Percentiles rank a stretch among this genome's conserved stretches.
Conservation (phyloP, 2,113 vertebrate species). For the Eudyptes chrysolophus region DNA sequence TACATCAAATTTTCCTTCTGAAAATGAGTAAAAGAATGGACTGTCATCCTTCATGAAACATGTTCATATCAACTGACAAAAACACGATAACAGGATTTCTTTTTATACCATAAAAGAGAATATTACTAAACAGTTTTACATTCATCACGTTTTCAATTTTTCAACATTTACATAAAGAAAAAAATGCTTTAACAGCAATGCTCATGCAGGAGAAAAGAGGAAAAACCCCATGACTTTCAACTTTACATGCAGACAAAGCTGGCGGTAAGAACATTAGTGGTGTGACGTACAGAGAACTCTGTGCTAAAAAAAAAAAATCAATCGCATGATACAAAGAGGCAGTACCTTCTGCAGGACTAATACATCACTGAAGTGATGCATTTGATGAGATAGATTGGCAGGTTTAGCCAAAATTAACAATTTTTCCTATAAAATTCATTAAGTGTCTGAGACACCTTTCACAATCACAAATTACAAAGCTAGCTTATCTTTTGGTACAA, state of each 20-base stretch:
- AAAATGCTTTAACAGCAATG: not conserved
- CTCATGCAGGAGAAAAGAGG: slow-evolving; percentile 47
- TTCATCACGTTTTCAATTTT: not conserved
- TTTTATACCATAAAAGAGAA: not conserved
- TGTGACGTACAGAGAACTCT: slow-evolving; percentile 1
- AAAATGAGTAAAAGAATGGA: not conserved
- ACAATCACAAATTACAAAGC: not conserved
- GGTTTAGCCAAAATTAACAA: not conserved
- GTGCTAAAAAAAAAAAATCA: not conserved
- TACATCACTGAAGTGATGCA: not conserved
- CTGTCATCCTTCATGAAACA: not conserved
- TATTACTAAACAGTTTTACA: not conserved
- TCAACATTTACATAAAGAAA: not conserved
- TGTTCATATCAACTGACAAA: not conserved
- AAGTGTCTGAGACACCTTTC: not conserved
- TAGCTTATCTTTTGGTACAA: not conserved
- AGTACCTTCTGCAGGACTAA: slow-evolving; percentile 70
- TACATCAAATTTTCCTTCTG: not conserved
- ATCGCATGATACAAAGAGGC: slow-evolving; percentile 47
- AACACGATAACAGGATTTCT: not conserved
- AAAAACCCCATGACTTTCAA: not conserved
- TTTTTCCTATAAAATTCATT: not conserved
- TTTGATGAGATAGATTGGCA: not conserved
- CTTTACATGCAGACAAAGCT: not conserved
- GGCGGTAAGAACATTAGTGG: slow-evolving; percentile 7